phyloP scores from a whole-genome alignment of 2,888 invertebrate species.

The Pristionchus exspectatus region DNA sequence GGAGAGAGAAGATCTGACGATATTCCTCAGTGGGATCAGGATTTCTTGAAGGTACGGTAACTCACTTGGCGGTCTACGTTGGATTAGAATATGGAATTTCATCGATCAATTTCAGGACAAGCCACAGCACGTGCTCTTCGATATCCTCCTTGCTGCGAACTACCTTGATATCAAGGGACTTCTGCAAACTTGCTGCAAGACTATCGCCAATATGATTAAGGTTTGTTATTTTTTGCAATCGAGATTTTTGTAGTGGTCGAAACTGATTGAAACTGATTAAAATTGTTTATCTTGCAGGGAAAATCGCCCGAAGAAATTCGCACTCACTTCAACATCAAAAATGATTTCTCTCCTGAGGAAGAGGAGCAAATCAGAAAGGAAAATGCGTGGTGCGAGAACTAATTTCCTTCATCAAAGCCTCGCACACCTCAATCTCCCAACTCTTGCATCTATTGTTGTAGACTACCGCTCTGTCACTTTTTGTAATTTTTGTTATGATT shows the following conservation, averaged over 20 bases:
- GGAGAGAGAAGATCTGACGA: not conserved
- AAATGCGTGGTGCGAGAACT: slow-evolving; percentile 8
- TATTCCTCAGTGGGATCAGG: not conserved
- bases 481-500: too few species aligned
- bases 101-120: not conserved
- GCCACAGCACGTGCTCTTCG: not conserved
- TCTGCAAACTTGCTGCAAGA: not conserved
- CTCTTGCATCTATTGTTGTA: too few species aligned
- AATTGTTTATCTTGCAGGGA: not conserved
- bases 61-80: not conserved
- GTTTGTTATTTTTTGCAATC: not conserved
- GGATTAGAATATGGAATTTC: too few species aligned
- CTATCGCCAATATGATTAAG: slow-evolving; percentile 40
- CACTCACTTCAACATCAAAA: not conserved
- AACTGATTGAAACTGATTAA: not conserved
- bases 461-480: too few species aligned
- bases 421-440: too few species aligned
- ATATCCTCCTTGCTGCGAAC: not conserved
- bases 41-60: too few species aligned
- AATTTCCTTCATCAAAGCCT: too few species aligned
- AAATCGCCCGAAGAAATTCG: slow-evolving; percentile 12
- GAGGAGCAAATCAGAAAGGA: slow-evolving; percentile 27
- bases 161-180: slow-evolving; percentile 23
- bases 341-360: slow-evolving; percentile 14
- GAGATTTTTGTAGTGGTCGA: not conserved